Base-by-base conservation (phyloP, 2,888 invertebrate species). In the Drosophila algonquin region DNA sequence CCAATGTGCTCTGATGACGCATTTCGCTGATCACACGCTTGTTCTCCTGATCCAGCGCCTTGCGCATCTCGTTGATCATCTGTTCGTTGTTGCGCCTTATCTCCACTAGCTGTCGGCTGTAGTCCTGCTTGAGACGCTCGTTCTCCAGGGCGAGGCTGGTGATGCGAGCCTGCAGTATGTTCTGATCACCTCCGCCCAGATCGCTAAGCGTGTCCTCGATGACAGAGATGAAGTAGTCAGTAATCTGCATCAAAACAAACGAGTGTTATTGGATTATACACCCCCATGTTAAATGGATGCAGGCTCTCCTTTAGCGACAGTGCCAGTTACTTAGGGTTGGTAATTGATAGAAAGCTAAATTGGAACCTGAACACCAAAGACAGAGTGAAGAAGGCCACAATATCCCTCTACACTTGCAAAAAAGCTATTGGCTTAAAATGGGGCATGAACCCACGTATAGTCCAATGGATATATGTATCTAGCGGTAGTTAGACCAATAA, bases 51-150 rank as follows among this genome's bases (percentile, higher is more conserved):
- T 96, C 96, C 90, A 95, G 93, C 73, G 94, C 94, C 54, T 94
- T 93, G 50, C 95, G 94, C 94, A 96, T 94, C 91, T 97, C 96
- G 58, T 94, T 93, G 47, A 96, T 69, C 68, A 94, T 93, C 47
- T 95, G 91, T 76, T 96, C 96, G 0, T 90, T 85, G 44, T 90
- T 89, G 79, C 95, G 95, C 89, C 96, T 96, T 16, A 97, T 89
- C 84, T 97, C 96, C 0, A 93, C 92, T 2, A 97, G 86, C 91
- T 97, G 96, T 79, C 96, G 95, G 64, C 94, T 94, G 82, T 97
- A 96, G 48, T 94, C 93, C 94, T 96, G 96, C 77, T 94, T 94
- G 73, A 94, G 90, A 56, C 94, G 94, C 87, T 97, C 97, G 55
- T 96, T 92, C 91, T 96, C 96, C 76, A 95, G 89, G 79, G 94